Conservation (phyloP, 2,888 invertebrate genomes). For the Biston betularia region DNA sequence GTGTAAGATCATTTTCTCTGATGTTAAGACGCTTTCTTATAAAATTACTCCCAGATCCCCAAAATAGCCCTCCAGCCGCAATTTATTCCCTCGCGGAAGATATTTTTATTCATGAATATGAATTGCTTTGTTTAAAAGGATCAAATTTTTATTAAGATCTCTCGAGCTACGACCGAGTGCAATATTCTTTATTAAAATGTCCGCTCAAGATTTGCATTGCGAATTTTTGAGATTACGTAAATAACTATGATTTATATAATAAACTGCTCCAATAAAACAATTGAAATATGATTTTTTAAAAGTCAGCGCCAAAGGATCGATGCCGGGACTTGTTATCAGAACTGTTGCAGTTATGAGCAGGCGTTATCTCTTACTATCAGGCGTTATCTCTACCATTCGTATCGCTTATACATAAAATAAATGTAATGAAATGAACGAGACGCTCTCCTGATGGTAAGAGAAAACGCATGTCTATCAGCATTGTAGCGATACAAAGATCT, state of each 20-base stretch:
- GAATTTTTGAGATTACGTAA: constrained; percentile 18
- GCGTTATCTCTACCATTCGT: too few relatives aligned
- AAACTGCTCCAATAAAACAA: too few relatives aligned
- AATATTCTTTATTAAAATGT: constrained; percentile 52
- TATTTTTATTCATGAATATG: constrained; percentile 70
- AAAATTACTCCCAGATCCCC: constrained; percentile 22
- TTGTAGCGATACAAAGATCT: too few relatives aligned
- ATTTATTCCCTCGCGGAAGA: constrained; percentile 55
- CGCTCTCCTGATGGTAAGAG: too few relatives aligned
- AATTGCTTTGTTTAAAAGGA: constrained; percentile 67
- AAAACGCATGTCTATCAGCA: too few relatives aligned
- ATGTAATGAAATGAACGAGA: too few relatives aligned
- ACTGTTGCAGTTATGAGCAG: too few relatives aligned
- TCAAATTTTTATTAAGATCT: constrained; percentile 61
- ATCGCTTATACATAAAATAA: too few relatives aligned
- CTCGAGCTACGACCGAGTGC: constrained; percentile 37
- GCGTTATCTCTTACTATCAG: too few relatives aligned
- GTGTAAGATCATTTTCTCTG: constrained; percentile 14
- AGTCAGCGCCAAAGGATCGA: too few relatives aligned
- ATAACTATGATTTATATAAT: background rate
- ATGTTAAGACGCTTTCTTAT: constrained; percentile 7
- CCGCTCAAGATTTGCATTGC: constrained; percentile 34
- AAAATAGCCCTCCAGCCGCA: constrained; percentile 36
- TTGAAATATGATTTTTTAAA: too few relatives aligned
- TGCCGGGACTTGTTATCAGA: too few relatives aligned